These are phyloP conservation scores for Trypoxylon attenuatum DNA, from an alignment of 2,888 invertebrate species.

Conservation along the genomic window DNA sequence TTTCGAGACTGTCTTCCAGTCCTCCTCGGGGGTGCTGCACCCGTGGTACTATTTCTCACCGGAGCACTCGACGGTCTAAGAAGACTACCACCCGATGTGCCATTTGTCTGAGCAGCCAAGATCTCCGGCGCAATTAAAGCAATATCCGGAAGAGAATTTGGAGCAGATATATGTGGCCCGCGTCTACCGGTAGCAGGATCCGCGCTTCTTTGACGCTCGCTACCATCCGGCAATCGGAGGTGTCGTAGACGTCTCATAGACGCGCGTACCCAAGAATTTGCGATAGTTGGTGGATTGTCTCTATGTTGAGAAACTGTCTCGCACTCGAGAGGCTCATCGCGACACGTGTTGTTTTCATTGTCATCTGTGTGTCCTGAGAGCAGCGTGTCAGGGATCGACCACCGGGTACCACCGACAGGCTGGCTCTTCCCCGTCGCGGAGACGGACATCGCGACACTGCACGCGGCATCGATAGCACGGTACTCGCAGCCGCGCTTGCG, in stretches of 20 bases:
- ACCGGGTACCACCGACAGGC: slow-evolving; percentile 33
- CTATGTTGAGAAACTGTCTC: slow-evolving; percentile 37
- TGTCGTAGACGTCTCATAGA: slow-evolving; percentile 78
- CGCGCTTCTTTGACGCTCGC: slow-evolving; percentile 18
- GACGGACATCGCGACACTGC: slow-evolving; percentile 73
- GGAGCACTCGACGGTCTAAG: slow-evolving; percentile 67
- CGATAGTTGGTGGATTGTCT: slow-evolving; percentile 24
- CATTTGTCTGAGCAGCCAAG: slow-evolving; percentile 69
- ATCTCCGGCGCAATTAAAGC: slow-evolving; percentile 70
- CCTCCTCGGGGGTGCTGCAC: slow-evolving; percentile 31
- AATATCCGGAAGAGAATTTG: slow-evolving; percentile 67
- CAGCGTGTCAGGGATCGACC: slow-evolving; percentile 27
- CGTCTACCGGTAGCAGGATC: slow-evolving; percentile 26
- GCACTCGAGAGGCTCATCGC: slow-evolving; percentile 63
- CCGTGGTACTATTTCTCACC: slow-evolving; percentile 30
- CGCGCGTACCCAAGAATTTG: slow-evolving; percentile 76
- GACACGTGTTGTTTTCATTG: slow-evolving; percentile 15
- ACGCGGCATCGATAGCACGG: slow-evolving; percentile 55
- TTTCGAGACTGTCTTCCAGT: slow-evolving; percentile 33
- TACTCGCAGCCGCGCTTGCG: slow-evolving; percentile 60
- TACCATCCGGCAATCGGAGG: slow-evolving; percentile 74
- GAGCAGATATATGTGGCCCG: slow-evolving; percentile 51
- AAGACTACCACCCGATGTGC: slow-evolving; percentile 50
- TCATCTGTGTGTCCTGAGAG: not conserved
- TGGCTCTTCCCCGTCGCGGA: slow-evolving; percentile 67